Conservation (phyloP, 1,140 invertebrate species). For the Ditylenchus dipsaci region DNA sequence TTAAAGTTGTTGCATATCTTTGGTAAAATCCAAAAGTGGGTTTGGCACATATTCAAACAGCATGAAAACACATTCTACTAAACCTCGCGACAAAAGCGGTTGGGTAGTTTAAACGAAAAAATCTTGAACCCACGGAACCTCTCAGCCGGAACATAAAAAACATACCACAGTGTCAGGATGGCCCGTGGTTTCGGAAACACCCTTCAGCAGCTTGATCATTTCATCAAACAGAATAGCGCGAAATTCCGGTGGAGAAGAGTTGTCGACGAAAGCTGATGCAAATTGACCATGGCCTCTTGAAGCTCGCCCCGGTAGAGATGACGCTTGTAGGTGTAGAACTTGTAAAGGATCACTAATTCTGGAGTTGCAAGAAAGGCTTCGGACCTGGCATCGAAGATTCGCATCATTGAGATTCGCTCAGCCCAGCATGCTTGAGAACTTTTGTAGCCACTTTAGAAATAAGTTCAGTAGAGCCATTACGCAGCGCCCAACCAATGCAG, state of each 20-base stretch:
- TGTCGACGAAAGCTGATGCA: constrained; percentile 22
- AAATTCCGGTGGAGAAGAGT: constrained; percentile 22
- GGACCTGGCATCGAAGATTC: constrained; percentile 16
- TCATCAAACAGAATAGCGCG: constrained; percentile 9
- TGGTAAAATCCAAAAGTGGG: no score
- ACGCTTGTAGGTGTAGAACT: constrained; percentile 21
- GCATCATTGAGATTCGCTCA: constrained; percentile 11
- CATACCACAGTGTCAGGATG: not conserved
- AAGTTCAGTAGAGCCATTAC: no score
- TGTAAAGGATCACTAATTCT: constrained; percentile 21
- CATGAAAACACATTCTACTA: no score
- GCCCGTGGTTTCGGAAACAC: not conserved
- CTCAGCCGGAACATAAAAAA: not conserved
- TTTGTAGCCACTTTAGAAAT: no score
- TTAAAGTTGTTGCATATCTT: no score
- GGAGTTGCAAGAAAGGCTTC: constrained; percentile 16
- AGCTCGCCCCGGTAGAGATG: constrained; percentile 7
- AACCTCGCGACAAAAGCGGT: no score
- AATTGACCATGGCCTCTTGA: constrained; percentile 8
- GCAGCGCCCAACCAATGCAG: no score
- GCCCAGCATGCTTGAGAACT: not conserved
- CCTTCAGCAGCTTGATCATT: constrained; percentile 3
- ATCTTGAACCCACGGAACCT: no score
- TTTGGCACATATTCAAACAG: no score
- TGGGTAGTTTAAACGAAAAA: no score